Conservation (phyloP, 2,113 vertebrate species). For the Scortum barcoo region DNA sequence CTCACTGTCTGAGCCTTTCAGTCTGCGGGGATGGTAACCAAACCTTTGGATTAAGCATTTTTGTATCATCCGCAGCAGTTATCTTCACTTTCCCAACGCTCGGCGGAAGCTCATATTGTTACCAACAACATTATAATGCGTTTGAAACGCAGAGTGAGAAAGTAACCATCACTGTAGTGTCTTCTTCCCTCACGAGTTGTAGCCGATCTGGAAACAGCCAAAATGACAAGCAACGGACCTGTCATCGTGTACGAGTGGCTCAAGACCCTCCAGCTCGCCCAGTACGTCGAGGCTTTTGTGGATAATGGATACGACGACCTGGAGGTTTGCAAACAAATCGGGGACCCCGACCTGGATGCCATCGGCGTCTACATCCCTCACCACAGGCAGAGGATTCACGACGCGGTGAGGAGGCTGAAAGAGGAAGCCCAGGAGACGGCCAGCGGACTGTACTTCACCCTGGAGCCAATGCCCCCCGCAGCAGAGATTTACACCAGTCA, state of each 20-base stretch:
- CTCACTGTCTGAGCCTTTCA: constrained; percentile 20
- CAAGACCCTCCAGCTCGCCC: constrained; percentile 92
- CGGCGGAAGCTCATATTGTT: not conserved
- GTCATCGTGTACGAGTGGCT: constrained; percentile 98
- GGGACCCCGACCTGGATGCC: constrained; percentile 97
- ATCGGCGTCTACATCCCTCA: constrained; percentile 93
- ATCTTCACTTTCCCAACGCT: not conserved
- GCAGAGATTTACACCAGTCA: constrained; percentile 83
- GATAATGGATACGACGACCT: constrained; percentile 98
- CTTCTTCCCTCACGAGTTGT: constrained; percentile 46
- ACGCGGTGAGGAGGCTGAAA: constrained; percentile 91
- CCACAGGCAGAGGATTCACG: constrained; percentile 92
- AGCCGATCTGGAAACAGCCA: constrained; percentile 58
- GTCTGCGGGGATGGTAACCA: not conserved
- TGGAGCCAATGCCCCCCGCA: constrained; percentile 87
- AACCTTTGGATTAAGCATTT: not conserved
- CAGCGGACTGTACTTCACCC: constrained; percentile 94
- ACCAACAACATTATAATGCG: constrained; percentile 54
- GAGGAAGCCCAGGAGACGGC: constrained; percentile 91
- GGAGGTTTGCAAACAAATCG: constrained; percentile 99
- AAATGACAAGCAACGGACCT: constrained; percentile 89
- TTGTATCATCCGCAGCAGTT: constrained; percentile 31
- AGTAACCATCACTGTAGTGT: constrained; percentile 59
- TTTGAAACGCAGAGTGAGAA: constrained; percentile 51
- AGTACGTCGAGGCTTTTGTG: constrained; percentile 96